Evolutionary conservation across 1,140 invertebrate genomes (phyloP).

Genomic region (Ceratina australensis): DNA sequence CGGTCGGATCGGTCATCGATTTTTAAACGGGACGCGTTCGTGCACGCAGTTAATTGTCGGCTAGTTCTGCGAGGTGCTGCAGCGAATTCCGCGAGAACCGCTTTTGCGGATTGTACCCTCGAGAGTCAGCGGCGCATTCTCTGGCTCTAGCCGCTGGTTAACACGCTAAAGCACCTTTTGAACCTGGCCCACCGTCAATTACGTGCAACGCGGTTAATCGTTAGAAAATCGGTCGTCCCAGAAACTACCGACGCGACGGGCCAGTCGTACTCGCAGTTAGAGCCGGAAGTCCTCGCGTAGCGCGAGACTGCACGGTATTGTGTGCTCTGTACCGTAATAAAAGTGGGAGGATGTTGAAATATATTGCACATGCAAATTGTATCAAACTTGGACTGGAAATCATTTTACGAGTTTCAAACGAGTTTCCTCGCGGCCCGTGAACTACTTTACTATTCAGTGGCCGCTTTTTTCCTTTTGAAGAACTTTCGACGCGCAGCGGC

Average conservation of each 20-base stretch:
- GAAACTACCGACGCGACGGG: not conserved
- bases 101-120: conserved; percentile 22
- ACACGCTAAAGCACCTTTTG: conserved; percentile 14
- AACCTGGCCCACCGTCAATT: conserved; percentile 22
- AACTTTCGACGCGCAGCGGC: not conserved
- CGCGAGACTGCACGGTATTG: not conserved
- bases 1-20: conserved; percentile 5
- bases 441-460: conserved; percentile 31
- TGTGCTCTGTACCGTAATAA: not conserved
- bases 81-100: conserved; percentile 6
- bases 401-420: conserved; percentile 44
- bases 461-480: not conserved
- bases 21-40: not conserved
- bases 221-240: conserved; percentile 24
- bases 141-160: not conserved
- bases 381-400: conserved; percentile 36
- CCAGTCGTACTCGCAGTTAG: not conserved
- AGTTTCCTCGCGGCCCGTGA: conserved; percentile 18
- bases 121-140: conserved; percentile 15
- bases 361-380: conserved; percentile 35
- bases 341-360: conserved; percentile 1
- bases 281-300: not conserved
- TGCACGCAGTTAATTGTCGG: not conserved
- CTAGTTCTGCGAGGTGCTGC: not conserved
- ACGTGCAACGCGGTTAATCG: conserved; percentile 40